Evolutionary conservation across 2,113 vertebrate species (phyloP).

Genomic region (Excalfactoria chinensis): DNA sequence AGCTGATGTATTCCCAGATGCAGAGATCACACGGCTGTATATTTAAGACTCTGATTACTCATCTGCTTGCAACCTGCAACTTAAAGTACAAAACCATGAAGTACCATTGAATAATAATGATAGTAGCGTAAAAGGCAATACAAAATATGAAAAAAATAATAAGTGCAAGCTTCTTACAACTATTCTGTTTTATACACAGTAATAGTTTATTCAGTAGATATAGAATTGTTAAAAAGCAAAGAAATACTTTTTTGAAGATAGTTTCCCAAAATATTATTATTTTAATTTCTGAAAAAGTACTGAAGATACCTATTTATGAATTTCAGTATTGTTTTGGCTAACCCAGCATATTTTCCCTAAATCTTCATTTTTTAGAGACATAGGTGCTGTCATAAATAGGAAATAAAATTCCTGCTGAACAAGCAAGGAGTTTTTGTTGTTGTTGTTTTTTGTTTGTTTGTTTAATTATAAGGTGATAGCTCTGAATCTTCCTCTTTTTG

Average conservation of each 20-base stretch:
- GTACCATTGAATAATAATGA: not conserved
- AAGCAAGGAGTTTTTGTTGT: not conserved
- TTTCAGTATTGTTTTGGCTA: not conserved
- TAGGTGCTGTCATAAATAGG: not conserved
- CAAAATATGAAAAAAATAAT: not conserved
- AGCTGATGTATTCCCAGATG: not conserved
- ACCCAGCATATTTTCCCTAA: not conserved
- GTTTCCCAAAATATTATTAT: not conserved
- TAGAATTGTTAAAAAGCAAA: not conserved
- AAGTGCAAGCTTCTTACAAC: not conserved
- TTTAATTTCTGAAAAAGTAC: not conserved
- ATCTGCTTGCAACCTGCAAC: not conserved
- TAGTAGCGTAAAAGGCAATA: not conserved
- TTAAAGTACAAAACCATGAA: not conserved
- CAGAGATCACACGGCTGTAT: not conserved
- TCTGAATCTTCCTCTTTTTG: not conserved
- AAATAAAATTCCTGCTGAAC: constrained; percentile 1
- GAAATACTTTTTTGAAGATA: not conserved
- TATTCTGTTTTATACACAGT: not conserved
- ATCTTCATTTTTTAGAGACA: not conserved
- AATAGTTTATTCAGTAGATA: not conserved
- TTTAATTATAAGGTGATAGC: not conserved
- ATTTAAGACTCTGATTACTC: not conserved
- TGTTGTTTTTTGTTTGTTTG: constrained; percentile 6
- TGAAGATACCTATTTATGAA: not conserved